These are phyloP conservation scores for Python bivittatus DNA, from an alignment of 2,113 vertebrate species.

Conservation along the genomic window DNA sequence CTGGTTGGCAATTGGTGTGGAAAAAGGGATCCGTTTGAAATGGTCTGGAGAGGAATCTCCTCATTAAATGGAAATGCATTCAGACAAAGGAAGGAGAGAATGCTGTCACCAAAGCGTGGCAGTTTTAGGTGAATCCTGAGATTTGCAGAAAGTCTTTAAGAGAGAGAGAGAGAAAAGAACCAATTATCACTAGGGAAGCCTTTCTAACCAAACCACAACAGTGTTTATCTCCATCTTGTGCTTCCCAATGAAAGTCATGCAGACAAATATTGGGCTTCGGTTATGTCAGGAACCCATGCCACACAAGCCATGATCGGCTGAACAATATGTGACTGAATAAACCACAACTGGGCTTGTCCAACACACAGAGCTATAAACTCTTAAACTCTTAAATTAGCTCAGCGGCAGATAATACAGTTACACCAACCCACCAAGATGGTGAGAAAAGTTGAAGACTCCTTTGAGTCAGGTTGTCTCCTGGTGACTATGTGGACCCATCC, in stretches of 20 bases:
- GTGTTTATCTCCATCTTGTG: background rate
- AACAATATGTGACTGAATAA: background rate
- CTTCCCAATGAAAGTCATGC: background rate
- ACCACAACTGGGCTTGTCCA: background rate
- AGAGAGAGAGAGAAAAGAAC: background rate
- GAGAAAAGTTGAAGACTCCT: background rate
- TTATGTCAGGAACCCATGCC: background rate
- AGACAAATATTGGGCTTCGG: background rate
- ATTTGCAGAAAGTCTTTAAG: background rate
- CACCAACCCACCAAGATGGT: background rate
- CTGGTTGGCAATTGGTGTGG: background rate
- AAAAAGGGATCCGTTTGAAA: background rate
- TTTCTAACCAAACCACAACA: too few species aligned
- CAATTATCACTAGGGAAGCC: background rate
- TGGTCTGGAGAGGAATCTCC: background rate
- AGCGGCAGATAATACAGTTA: background rate
- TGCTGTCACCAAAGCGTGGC: background rate
- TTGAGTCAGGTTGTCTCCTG: background rate
- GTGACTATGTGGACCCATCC: background rate
- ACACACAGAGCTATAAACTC: background rate
- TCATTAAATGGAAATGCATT: background rate
- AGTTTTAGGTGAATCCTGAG: background rate
- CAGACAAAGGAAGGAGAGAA: background rate
- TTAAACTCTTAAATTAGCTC: too few species aligned
- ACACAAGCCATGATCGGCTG: background rate